Percentiles rank a stretch among this genome's conserved stretches.
Evolutionary conservation across 2,888 invertebrate species (phyloP).

Genomic region (Germaria angustata): DNA sequence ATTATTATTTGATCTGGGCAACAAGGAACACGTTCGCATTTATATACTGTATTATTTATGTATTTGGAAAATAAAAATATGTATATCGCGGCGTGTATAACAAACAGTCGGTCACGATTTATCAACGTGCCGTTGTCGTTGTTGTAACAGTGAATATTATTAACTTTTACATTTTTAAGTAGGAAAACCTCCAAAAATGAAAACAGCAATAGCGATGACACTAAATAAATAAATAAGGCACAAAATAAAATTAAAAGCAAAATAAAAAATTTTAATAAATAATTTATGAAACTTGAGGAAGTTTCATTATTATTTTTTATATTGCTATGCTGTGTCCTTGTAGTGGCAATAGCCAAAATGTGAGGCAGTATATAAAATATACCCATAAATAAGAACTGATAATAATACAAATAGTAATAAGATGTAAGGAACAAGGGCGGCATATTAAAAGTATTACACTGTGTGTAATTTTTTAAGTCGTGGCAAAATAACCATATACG

Average conservation of each 20-base stretch:
- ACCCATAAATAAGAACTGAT: not conserved
- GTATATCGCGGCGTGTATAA: not conserved
- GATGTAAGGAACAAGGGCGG: not conserved
- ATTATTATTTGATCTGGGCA: not conserved
- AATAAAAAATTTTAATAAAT: conserved; percentile 22
- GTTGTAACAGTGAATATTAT: conserved; percentile 9
- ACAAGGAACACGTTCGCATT: not conserved
- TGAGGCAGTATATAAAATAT: conserved; percentile 16
- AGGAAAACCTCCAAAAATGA: not conserved
- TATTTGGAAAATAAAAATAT: not conserved
- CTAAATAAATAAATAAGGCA: not conserved
- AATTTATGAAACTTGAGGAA: conserved; percentile 50
- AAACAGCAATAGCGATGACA: not conserved
- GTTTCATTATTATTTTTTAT: conserved; percentile 25
- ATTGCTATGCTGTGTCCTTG: conserved; percentile 30
- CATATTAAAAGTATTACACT: too few relatives aligned
- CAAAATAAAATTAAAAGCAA: not conserved
- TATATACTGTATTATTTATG: not conserved
- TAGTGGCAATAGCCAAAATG: not conserved
- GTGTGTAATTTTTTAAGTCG: too few relatives aligned
- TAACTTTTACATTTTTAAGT: not conserved
- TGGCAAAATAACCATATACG: too few relatives aligned
- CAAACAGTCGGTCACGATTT: conserved; percentile 6
- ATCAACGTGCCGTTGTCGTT: conserved; percentile 16
- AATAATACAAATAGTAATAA: not conserved